Base-by-base conservation (phyloP, 2,888 invertebrate genomes). In the Kuschelorhynchus macadamiae region DNA sequence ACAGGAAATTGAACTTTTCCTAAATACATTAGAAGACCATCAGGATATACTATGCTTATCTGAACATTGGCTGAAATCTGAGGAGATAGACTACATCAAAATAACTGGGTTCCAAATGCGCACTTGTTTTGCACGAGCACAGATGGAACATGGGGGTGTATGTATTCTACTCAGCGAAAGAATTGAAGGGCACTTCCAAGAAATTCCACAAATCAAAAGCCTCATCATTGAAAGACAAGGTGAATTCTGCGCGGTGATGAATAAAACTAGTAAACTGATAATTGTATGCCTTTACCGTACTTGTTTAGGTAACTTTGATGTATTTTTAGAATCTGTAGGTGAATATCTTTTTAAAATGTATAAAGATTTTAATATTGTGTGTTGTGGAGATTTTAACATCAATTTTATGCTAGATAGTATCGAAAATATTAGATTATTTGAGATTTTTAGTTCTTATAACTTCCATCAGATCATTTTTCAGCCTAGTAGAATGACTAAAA, bases 141-240 rank as follows among this genome's bases (percentile, higher is more conserved):
- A 25, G 9, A 49, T 49, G 18, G 49, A 8, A 30, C 49, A 49
- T 18, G 49, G 49, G 1, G 49, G 49, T 16, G 21, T 30, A 12
- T 49, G 49, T 18, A 49, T 49, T 12, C 18, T 18, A 8, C 2
- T 16, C 25, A 49, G 14, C 2, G 49, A 49, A 17, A 18, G 20
- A 16, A 21, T 9, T 9, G 20, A 1, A 16, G 20, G n/a, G n/a
- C n/a, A 49, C 14, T 49, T 49, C 20, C 12, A 30, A 5, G 49
- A 18, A 20, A 25, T 7, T 5, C 17, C 17, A 14, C 16, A 42
- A 9, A 42, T 42, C 8, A 14, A 2, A 2, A 16, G 16, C 8
- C 16, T 16, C 14, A 42, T 8, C 8, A 16, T 42, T 42, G 12
- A 42, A 42, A 16, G 42, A 12, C 42, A 42, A 8, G 17, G 14